Percentiles rank a stretch among this genome's conserved stretches.
Evolutionary conservation across 2,113 vertebrate genomes (phyloP).

Genomic region (Strigops habroptila): DNA sequence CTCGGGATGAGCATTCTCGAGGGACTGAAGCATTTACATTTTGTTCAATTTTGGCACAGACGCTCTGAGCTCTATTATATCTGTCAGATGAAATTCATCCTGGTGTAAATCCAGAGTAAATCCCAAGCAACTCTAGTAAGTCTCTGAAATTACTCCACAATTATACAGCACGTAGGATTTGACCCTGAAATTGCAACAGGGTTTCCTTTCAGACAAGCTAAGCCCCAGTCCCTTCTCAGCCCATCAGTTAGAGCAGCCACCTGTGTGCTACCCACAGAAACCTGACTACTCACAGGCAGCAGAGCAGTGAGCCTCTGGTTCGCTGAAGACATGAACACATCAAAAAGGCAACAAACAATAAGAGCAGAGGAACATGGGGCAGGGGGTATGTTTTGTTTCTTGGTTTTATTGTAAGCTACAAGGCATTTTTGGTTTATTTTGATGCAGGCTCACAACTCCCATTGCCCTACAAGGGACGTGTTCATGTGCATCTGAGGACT

Average conservation of each 20-base stretch:
- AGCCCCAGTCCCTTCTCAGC: not conserved
- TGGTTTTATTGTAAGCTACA: not conserved
- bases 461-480: rapidly evolving
- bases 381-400: not conserved
- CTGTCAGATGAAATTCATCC: not conserved
- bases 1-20: not conserved
- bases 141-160: not conserved
- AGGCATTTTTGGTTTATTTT: not conserved
- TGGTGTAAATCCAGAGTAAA: conserved; percentile 17
- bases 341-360: not conserved
- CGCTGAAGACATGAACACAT: not conserved
- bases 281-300: not conserved
- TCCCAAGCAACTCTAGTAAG: not conserved
- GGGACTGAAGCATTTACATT: not conserved
- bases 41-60: not conserved
- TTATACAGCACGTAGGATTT: not conserved
- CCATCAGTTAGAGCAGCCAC: not conserved
- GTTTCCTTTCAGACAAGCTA: not conserved
- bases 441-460: not conserved
- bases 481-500: not conserved
- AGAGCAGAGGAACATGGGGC: rapidly evolving
- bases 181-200: not conserved
- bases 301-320: not conserved
- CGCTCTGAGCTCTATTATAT: not conserved
- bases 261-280: not conserved